phyloP scores from a whole-genome alignment of 1,140 invertebrate species.

The Camponotus pennsylvanicus region DNA sequence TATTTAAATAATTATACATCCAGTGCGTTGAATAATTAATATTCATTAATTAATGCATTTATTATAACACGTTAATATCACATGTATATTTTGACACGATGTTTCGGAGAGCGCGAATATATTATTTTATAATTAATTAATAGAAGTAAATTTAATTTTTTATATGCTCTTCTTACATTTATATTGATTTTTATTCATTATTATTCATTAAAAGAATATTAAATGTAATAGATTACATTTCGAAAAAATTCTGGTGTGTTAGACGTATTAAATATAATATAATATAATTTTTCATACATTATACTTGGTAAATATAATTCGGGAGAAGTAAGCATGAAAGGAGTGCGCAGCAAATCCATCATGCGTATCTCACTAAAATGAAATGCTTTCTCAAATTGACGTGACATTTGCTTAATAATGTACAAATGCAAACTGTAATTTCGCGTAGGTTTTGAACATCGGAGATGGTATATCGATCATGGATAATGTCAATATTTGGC shows the following conservation, averaged over 20 bases:
- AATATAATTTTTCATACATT: background rate
- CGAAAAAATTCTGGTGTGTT: background rate
- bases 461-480: slow-evolving; percentile 37
- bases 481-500: slow-evolving; percentile 36
- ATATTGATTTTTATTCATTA: background rate
- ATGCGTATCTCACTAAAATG: background rate
- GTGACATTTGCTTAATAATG: background rate
- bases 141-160: background rate
- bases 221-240: background rate
- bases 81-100: background rate
- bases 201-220: slow-evolving; percentile 5
- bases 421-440: slow-evolving; percentile 34
- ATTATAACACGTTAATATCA: background rate
- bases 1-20: background rate
- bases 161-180: background rate
- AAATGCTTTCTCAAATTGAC: background rate
- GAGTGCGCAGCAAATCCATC: background rate
- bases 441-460: slow-evolving; percentile 23
- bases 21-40: background rate
- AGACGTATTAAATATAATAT: background rate
- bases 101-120: background rate
- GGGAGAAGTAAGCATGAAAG: background rate
- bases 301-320: background rate
- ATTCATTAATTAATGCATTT: background rate
- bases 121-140: background rate